phyloP scores from a whole-genome alignment of 2,888 invertebrate species.

The Myathropa florea region DNA sequence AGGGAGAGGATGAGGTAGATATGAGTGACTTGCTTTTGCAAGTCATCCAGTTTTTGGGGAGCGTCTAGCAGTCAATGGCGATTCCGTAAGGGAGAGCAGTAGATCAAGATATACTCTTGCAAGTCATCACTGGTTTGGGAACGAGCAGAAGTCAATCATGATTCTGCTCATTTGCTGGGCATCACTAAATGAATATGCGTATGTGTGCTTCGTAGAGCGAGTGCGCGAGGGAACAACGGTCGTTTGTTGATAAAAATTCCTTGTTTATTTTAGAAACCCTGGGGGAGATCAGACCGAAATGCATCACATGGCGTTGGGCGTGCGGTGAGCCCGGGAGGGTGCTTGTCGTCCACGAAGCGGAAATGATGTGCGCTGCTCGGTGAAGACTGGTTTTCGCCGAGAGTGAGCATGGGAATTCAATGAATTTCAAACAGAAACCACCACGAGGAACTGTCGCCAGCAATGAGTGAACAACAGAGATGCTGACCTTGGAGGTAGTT shows the following conservation, averaged over 20 bases:
- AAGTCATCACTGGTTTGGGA: neutral
- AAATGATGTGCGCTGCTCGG: neutral
- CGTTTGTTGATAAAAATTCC: neutral
- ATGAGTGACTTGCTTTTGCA: neutral
- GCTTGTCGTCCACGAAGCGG: neutral
- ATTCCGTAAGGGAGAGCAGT: neutral
- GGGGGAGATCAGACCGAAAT: neutral
- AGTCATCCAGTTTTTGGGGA: neutral
- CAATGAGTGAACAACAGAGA: neutral
- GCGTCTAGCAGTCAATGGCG: too few relatives aligned
- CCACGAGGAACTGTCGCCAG: neutral
- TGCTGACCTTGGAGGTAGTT: neutral
- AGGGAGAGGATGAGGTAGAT: neutral
- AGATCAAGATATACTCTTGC: neutral
- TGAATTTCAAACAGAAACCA: neutral
- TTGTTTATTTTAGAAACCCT: neutral
- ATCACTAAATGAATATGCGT: neutral
- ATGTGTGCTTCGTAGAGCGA: too few relatives aligned
- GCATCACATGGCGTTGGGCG: neutral
- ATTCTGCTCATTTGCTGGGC: too few relatives aligned
- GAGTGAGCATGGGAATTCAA: neutral
- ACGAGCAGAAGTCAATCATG: neutral
- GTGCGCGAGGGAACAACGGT: neutral
- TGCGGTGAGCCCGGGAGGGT: neutral
- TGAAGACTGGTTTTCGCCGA: neutral